Evolutionary conservation across 2,797 vertebrate genomes (phyloP).

Genomic region (Zalophus californianus): DNA sequence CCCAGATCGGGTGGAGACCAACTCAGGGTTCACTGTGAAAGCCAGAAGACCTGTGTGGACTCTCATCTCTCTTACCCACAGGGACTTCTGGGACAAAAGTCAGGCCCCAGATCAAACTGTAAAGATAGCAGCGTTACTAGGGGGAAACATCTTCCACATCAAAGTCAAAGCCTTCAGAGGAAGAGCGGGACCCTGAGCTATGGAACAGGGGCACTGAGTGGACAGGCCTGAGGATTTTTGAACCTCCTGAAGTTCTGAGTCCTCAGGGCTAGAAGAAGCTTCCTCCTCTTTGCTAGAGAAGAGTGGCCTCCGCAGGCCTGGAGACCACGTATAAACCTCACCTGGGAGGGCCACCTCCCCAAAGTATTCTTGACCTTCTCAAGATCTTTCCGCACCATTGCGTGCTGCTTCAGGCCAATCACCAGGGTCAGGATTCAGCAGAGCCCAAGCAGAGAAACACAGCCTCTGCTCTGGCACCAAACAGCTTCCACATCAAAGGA

Average conservation of each 20-base stretch:
- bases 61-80: neutral
- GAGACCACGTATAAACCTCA: neutral
- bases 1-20: neutral
- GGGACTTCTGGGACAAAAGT: neutral
- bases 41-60: neutral
- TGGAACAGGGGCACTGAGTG: neutral
- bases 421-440: neutral
- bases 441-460: neutral
- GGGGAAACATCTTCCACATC: neutral
- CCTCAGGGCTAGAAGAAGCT: neutral
- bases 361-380: neutral
- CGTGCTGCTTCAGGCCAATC: neutral
- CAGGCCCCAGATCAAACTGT: neutral
- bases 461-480: neutral
- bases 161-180: neutral
- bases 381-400: neutral
- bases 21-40: neutral
- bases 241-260: neutral
- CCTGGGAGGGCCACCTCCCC: neutral
- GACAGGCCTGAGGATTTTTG: neutral
- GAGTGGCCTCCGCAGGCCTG: neutral
- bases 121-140: neutral
- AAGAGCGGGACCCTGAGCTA: neutral
- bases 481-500: neutral
- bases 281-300: neutral